Conservation (phyloP, 2,888 invertebrate species). For the Dastarcus helophoroides region DNA sequence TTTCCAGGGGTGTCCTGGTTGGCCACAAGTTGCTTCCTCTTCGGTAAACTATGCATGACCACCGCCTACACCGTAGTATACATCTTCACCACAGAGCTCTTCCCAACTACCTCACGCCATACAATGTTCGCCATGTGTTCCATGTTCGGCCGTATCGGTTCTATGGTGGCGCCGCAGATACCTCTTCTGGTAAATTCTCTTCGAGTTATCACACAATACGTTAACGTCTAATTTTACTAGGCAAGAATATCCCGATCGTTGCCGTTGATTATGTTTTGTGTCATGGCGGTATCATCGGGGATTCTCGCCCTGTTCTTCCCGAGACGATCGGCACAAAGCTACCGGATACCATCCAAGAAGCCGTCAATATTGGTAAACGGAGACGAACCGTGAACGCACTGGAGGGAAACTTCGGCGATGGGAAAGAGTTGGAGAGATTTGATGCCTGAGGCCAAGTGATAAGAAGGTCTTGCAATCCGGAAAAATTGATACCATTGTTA, state of each 20-base stretch:
- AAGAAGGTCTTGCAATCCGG: no score
- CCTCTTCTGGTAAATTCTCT: constrained; percentile 45
- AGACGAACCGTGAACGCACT: no score
- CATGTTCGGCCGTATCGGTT: constrained; percentile 57
- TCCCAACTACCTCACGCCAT: constrained; percentile 55
- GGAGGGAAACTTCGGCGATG: no score
- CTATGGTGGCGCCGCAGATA: constrained; percentile 59
- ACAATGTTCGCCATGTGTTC: constrained; percentile 56
- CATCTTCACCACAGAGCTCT: constrained; percentile 49
- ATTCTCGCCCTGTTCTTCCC: constrained; percentile 46
- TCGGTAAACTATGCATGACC: constrained; percentile 21
- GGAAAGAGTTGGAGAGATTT: no score
- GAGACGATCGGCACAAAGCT: constrained; percentile 49
- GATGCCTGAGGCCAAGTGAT: no score
- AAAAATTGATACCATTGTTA: no score
- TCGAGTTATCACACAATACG: background rate
- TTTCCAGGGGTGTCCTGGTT: constrained; percentile 2
- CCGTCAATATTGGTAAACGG: constrained; percentile 30
- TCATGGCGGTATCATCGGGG: constrained; percentile 44
- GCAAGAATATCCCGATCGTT: constrained; percentile 39
- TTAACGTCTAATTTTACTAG: constrained; percentile 27
- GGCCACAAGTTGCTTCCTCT: constrained; percentile 12
- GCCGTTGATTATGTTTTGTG: constrained; percentile 49
- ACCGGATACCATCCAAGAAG: constrained; percentile 51
- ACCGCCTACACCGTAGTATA: constrained; percentile 19